Conservation (phyloP, 1,140 invertebrate genomes). For the Bombus polaris region DNA sequence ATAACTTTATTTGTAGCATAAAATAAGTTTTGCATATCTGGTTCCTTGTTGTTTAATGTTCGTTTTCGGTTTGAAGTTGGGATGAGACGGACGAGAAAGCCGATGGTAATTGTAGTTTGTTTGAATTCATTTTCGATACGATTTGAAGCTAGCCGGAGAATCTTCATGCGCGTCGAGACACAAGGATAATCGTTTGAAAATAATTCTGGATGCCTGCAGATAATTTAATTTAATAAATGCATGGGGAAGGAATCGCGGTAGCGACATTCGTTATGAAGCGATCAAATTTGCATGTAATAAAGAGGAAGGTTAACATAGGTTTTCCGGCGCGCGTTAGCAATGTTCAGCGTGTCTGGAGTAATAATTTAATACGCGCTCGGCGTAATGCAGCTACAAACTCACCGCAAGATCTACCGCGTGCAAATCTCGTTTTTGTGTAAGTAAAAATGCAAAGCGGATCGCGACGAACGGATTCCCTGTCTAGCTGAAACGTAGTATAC, state of each 20-base stretch:
- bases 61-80: background rate
- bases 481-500: conserved; percentile 26
- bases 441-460: conserved; percentile 49
- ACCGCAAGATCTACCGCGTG: conserved; percentile 32
- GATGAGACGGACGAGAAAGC: background rate
- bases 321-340: conserved; percentile 44
- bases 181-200: conserved; percentile 1
- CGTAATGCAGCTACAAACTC: conserved; percentile 39
- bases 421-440: conserved; percentile 44
- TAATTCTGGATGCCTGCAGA: background rate
- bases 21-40: background rate
- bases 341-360: conserved; percentile 40
- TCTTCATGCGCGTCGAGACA: background rate
- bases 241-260: conserved; percentile 20
- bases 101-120: background rate
- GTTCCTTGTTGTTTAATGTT: background rate
- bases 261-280: conserved; percentile 40
- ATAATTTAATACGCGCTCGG: conserved; percentile 47
- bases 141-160: background rate
- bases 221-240: conserved; percentile 33
- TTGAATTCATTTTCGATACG: background rate
- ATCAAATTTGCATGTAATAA: conserved; percentile 48
- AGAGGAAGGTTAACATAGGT: conserved; percentile 49
- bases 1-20: background rate
- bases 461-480: conserved; percentile 47